These are phyloP conservation scores for Mimas tiliae DNA, from an alignment of 2,888 invertebrate species.

Conservation along the genomic window DNA sequence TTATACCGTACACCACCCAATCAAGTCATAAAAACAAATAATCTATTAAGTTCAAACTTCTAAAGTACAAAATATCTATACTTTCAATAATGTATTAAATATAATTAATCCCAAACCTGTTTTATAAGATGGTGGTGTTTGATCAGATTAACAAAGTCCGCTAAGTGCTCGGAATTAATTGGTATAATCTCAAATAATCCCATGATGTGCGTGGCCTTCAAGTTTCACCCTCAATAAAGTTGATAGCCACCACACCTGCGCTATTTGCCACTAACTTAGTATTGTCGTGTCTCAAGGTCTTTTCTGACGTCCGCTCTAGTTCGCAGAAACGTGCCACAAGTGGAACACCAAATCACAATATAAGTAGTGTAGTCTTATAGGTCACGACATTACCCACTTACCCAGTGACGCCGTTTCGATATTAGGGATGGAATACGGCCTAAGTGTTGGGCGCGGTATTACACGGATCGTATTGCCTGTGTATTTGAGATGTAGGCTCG, in stretches of 20 bases:
- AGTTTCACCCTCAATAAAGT: slow-evolving; percentile 48
- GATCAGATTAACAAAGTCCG: neutral
- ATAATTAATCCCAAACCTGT: neutral
- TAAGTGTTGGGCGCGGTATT: slow-evolving; percentile 21
- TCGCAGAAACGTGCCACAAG: neutral
- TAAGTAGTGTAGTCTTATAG: neutral
- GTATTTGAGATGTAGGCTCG: slow-evolving; percentile 57
- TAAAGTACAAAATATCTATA: too few species aligned
- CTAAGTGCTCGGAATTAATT: slow-evolving; percentile 46
- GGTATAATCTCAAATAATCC: slow-evolving; percentile 58
- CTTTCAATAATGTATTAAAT: neutral
- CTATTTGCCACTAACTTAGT: slow-evolving; percentile 39
- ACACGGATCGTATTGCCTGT: slow-evolving; percentile 32
- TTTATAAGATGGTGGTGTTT: neutral
- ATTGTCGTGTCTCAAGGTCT: slow-evolving; percentile 23
- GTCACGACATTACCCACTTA: neutral
- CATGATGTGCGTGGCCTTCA: slow-evolving; percentile 61
- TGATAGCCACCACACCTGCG: slow-evolving; percentile 52
- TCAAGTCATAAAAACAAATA: too few species aligned
- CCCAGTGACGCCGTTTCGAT: slow-evolving; percentile 9
- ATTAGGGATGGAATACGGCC: neutral
- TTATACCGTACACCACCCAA: too few species aligned
- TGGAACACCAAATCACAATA: neutral
- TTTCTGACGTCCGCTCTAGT: neutral
- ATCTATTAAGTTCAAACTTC: too few species aligned